These are phyloP conservation scores for Jacana jacana DNA, from an alignment of 2,113 vertebrate genomes.

Conservation along the genomic window DNA sequence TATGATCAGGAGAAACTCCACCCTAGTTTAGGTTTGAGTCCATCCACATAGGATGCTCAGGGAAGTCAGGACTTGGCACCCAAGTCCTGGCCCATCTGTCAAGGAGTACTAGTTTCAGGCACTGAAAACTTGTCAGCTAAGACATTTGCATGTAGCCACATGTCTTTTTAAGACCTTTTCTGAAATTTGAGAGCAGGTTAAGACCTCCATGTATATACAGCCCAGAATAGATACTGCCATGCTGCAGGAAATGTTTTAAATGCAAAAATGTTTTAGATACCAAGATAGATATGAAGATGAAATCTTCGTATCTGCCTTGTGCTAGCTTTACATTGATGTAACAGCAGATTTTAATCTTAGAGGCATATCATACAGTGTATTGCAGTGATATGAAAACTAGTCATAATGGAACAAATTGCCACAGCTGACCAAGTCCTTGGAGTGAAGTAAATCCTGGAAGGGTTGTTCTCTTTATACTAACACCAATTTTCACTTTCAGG, in stretches of 20 bases:
- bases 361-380: neutral
- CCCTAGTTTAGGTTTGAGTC: neutral
- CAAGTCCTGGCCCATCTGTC: neutral
- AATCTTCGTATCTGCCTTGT: constrained; percentile 11
- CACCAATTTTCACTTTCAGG: neutral
- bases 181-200: neutral
- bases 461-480: constrained; percentile 8
- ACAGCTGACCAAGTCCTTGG: constrained; percentile 15
- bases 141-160: neutral
- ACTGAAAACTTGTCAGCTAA: neutral
- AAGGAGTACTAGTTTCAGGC: neutral
- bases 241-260: constrained; percentile 14
- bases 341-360: constrained; percentile 45
- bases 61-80: neutral
- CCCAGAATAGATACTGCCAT: neutral
- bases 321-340: neutral
- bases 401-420: constrained; percentile 9
- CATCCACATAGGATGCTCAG: neutral
- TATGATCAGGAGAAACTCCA: neutral
- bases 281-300: neutral
- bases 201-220: neutral
- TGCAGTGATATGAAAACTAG: neutral
- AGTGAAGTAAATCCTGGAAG: neutral
- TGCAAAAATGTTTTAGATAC: constrained; percentile 1
- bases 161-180: neutral